Base-by-base conservation (phyloP, 2,888 invertebrate species). In the Pterostichus niger region DNA sequence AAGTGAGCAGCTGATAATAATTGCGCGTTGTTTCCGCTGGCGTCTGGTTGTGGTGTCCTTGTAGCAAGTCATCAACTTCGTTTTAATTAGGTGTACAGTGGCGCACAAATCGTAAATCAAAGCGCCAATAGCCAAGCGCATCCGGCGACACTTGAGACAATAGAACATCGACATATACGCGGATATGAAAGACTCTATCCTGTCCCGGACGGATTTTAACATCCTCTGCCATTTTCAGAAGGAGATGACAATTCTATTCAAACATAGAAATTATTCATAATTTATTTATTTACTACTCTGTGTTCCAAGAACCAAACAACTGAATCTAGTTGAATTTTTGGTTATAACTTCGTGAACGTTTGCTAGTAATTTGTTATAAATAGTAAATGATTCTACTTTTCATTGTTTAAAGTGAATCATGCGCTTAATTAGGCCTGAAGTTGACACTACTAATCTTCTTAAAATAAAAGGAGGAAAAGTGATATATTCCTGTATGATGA, bases 1-100 rank as follows among this genome's bases (percentile, higher is more conserved):
- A 40, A 40, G 40, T 40, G 13, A 49, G 49, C 49, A 49, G 49
- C 49, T 49, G 49, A 49, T 49, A 13, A 49, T 49, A 49, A 13
- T 10, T 10, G 49, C 13, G 40, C n/a, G 49, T 11, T 31, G 59
- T 59, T 59, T 59, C 59, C 59, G 31, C 31, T 56, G 56, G 15
- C 56, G 56, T 56, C 9, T 4, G 2, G 1, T 3, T 44, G 17
- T 71, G 17, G 15, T 40, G 68, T 44, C 68, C 68, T 71, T 71
- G 68, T 71, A 71, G 11, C 68, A 71, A 71, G 68, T 71, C 68
- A 71, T 71, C 68, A 71, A 44, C 68, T 71, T 44, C 40, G 10
- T 71, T 71, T 44, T 71, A 71, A 71, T 71, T 71, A 71, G 68
- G 44, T 24, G 44, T 44, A 71, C n/a, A 71, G 10, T 44, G 61